These are phyloP conservation scores for Telenomus remus DNA, from an alignment of 1,140 invertebrate genomes.

Conservation along the genomic window DNA sequence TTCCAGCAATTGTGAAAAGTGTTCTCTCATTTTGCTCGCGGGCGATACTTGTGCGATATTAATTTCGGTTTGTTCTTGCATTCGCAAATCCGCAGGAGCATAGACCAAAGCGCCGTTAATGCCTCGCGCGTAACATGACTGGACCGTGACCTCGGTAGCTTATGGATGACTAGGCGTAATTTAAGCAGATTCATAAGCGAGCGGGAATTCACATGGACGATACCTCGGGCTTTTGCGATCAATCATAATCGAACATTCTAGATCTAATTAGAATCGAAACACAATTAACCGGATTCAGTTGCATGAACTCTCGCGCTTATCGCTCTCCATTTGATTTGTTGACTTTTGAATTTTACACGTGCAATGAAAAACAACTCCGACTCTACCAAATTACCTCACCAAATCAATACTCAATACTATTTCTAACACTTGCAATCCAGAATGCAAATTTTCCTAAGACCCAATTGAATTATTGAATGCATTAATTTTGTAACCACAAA, in stretches of 20 bases:
- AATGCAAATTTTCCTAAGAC: no score
- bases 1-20: no score
- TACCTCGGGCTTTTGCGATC: background rate
- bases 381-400: no score
- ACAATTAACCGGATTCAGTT: slow-evolving; percentile 10
- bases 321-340: background rate
- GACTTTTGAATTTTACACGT: no score
- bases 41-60: no score
- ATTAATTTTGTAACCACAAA: no score
- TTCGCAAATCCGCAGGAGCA: slow-evolving; percentile 7
- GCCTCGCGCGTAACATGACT: slow-evolving; percentile 27
- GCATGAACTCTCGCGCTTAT: background rate
- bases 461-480: no score
- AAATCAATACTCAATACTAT: no score
- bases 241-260: slow-evolving; percentile 8
- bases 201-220: slow-evolving; percentile 2
- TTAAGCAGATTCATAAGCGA: slow-evolving; percentile 34
- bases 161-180: slow-evolving; percentile 34
- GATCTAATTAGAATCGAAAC: slow-evolving; percentile 15
- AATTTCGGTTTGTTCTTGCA: no score
- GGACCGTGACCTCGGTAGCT: slow-evolving; percentile 17
- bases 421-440: no score
- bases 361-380: no score
- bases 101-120: slow-evolving; percentile 18
- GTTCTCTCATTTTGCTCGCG: no score